Base-by-base conservation (phyloP, 2,888 invertebrate species). In the Hetaerina titia region DNA sequence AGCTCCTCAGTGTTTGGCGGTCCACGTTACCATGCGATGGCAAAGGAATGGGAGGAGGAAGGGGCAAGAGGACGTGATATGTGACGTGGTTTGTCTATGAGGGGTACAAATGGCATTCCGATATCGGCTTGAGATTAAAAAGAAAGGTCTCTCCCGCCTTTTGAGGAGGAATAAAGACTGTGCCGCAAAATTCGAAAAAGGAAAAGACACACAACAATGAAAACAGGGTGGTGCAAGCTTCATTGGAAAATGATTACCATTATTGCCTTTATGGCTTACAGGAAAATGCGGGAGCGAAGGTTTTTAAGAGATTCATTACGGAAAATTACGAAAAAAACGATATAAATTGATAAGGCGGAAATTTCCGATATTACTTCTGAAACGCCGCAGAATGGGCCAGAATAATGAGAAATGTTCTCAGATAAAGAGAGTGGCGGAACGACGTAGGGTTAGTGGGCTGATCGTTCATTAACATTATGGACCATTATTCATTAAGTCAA, bases 101-200 rank as follows among this genome's bases (percentile, higher is more conserved):
- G 60, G 60, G 60, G 60, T 60, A 60, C 60, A 60, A 60, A 60
- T 60, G 60, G 60, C 60, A 60, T 60, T 69, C 69, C 69, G 69
- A 69, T 69, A 69, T 69, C 69, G 69, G 69, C n/a, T 69, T 69
- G 69, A 69, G 69, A 69, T 69, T 69, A 69, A 69, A 69, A 45
- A 45, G 45, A 45, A 45, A 9, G 63, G 19, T 1, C 63, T 15
- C 63, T 22, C 9, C 22, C n/a, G 69, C n/a, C 69, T 22, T n/a
- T 11, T 11, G 60, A 60, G 11, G 60, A 69, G 69, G 69, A 9
- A n/a, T 63, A n/a, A 69, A 22, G 69, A 69, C 69, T 2, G 5
- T 60, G 60, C 13, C 13, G 11, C 63, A 8, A n/a, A 69, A n/a
- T 69, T n/a, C 6, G n/a, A 69, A n/a, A n/a, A n/a, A n/a, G 19